A percentile compares a stretch with the other conserved stretches of the same genome.
phyloP scores from a whole-genome alignment of 2,888 invertebrate genomes.

The Bhutanitis thaidina region DNA sequence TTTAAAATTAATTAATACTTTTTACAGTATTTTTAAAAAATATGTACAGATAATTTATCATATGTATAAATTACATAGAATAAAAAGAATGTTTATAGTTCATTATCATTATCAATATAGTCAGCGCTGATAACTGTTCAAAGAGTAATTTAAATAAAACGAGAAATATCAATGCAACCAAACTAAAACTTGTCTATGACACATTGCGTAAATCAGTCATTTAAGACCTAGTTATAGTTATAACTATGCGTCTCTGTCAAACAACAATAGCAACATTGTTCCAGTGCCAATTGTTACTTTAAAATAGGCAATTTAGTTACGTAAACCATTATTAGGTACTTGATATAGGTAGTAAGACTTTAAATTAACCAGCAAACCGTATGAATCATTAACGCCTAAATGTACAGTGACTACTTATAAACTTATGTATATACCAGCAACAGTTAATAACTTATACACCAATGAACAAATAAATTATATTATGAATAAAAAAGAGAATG shows the following conservation, averaged over 20 bases:
- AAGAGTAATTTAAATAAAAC: slow-evolving; percentile 19
- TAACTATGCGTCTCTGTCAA: slow-evolving; percentile 70
- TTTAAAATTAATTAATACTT: no score
- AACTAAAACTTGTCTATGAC: slow-evolving; percentile 53
- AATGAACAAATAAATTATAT: no score
- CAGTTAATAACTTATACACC: no score
- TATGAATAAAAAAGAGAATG: neutral
- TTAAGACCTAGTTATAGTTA: slow-evolving; percentile 62
- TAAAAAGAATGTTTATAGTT: no score
- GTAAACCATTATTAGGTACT: slow-evolving; percentile 52
- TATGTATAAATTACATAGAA: no score
- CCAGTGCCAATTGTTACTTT: slow-evolving; percentile 63
- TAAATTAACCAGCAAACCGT: slow-evolving; percentile 66
- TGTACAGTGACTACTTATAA: no score
- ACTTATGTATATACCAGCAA: no score
- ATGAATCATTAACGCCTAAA: slow-evolving; percentile 61
- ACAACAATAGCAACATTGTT: slow-evolving; percentile 69
- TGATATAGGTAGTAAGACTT: slow-evolving; percentile 40
- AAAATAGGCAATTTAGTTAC: slow-evolving; percentile 68
- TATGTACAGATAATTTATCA: no score
- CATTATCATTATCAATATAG: slow-evolving; percentile 1
- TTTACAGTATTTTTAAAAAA: no score
- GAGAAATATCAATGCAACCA: slow-evolving; percentile 44
- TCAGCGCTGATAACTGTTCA: slow-evolving; percentile 12
- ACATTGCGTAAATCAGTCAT: slow-evolving; percentile 66